These are phyloP conservation scores for Rhea americana DNA, from an alignment of 2,113 vertebrate species.

Conservation along the genomic window DNA sequence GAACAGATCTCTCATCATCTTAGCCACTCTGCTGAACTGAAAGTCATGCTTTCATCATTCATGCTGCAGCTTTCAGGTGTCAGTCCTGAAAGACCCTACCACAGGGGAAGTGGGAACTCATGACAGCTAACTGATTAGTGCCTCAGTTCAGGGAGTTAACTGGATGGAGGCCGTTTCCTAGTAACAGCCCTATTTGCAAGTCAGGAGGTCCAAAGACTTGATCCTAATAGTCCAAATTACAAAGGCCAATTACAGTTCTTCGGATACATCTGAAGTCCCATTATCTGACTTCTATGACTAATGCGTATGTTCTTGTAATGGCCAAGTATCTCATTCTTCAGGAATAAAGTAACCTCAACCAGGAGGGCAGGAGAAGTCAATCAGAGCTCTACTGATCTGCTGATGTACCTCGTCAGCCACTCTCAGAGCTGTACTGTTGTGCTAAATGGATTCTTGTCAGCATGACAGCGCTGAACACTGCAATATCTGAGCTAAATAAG, in stretches of 20 bases:
- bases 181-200: background rate
- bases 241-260: background rate
- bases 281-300: background rate
- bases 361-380: background rate
- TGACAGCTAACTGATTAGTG: rapidly evolving
- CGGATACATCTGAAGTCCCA: rapidly evolving
- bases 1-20: background rate
- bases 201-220: background rate
- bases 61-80: background rate
- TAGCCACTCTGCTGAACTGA: background rate
- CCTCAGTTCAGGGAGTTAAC: rapidly evolving
- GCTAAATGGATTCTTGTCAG: background rate
- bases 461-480: background rate
- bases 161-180: background rate
- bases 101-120: background rate
- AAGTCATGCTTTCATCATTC: rapidly evolving
- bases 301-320: too few species aligned
- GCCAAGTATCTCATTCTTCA: background rate
- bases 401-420: rapidly evolving
- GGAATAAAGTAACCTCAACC: background rate
- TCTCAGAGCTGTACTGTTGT: background rate
- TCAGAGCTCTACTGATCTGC: background rate
- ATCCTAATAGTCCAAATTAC: background rate
- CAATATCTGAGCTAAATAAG: background rate
- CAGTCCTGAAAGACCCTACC: background rate